Percentiles rank a stretch among this genome's conserved stretches.
Conservation (phyloP, 2,797 vertebrate species). For the Parauchenoglanis punctatus region DNA sequence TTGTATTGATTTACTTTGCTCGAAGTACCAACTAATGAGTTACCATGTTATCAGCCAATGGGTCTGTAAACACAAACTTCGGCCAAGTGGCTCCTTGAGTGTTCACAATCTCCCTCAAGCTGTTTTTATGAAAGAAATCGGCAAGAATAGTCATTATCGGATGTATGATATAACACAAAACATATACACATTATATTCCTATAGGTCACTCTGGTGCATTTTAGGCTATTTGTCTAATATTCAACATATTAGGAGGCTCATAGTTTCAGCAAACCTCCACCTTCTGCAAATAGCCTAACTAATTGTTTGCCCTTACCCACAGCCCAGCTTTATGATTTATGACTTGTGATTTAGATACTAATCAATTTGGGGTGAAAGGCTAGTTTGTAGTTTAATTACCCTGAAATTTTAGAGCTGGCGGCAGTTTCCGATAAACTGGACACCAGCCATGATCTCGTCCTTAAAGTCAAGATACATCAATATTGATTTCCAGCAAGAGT, state of each 20-base stretch:
- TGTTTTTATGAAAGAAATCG: slow-evolving; percentile 15
- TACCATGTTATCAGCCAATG: slow-evolving; percentile 52
- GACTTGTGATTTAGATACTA: slow-evolving; percentile 49
- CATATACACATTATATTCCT: neutral
- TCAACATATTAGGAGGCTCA: slow-evolving; percentile 5
- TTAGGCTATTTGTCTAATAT: slow-evolving; percentile 37
- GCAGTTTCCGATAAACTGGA: neutral
- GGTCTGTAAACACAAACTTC: slow-evolving; percentile 51
- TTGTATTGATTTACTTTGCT: slow-evolving; percentile 49
- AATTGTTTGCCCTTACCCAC: slow-evolving; percentile 8
- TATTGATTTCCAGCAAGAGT: neutral
- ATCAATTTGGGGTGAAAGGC: slow-evolving; percentile 41
- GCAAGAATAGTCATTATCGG: slow-evolving; percentile 29
- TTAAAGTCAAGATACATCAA: neutral
- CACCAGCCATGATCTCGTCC: neutral
- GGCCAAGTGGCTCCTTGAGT: slow-evolving; percentile 36
- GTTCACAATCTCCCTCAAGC: slow-evolving; percentile 18
- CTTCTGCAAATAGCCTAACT: slow-evolving; percentile 51
- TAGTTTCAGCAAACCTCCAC: slow-evolving; percentile 41
- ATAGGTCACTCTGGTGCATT: slow-evolving; percentile 25
- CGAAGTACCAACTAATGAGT: slow-evolving; percentile 58
- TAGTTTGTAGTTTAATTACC: slow-evolving; percentile 28
- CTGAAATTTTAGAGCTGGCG: slow-evolving; percentile 18
- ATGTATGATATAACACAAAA: slow-evolving; percentile 18
- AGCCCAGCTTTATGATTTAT: slow-evolving; percentile 49